Evolutionary conservation across 2,888 invertebrate genomes (phyloP).

Genomic region (Tridacna gigas): DNA sequence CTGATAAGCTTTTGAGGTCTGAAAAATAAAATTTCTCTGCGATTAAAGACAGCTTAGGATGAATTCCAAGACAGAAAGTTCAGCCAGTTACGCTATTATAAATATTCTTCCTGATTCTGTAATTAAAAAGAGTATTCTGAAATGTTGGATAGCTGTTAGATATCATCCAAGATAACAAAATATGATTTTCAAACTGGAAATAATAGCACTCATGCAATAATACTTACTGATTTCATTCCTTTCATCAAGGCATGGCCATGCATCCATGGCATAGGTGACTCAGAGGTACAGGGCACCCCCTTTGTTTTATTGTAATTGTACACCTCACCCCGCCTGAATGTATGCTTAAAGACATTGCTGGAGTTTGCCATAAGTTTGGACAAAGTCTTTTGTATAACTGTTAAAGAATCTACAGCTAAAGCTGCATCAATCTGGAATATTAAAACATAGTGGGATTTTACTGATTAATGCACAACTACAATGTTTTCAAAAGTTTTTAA

Average conservation of each 20-base stretch:
- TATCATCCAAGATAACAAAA: too few species aligned
- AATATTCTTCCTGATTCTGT: too few species aligned
- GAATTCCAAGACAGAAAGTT: too few species aligned
- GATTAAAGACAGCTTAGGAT: too few species aligned
- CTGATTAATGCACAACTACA: too few species aligned
- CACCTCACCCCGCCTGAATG: constrained; percentile 87
- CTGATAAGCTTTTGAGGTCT: too few species aligned
- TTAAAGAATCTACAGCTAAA: constrained; percentile 97
- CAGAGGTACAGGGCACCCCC: constrained; percentile 85
- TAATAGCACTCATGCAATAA: neutral
- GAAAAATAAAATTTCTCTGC: too few species aligned
- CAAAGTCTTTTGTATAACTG: constrained; percentile 96
- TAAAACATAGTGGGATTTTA: neutral
- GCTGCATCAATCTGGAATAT: constrained; percentile 92
- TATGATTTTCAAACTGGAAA: neutral
- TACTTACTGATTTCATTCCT: constrained; percentile 71
- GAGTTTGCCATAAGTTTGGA: constrained; percentile 94
- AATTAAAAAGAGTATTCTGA: too few species aligned
- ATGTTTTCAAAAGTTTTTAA: too few species aligned
- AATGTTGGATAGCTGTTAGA: too few species aligned
- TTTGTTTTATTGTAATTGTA: constrained; percentile 89
- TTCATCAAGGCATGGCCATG: constrained; percentile 77
- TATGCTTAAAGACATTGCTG: constrained; percentile 90
- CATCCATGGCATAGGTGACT: constrained; percentile 79
- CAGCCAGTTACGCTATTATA: too few species aligned